These are phyloP conservation scores for Gryllus bimaculatus DNA, from an alignment of 1,140 invertebrate species.

Conservation along the genomic window DNA sequence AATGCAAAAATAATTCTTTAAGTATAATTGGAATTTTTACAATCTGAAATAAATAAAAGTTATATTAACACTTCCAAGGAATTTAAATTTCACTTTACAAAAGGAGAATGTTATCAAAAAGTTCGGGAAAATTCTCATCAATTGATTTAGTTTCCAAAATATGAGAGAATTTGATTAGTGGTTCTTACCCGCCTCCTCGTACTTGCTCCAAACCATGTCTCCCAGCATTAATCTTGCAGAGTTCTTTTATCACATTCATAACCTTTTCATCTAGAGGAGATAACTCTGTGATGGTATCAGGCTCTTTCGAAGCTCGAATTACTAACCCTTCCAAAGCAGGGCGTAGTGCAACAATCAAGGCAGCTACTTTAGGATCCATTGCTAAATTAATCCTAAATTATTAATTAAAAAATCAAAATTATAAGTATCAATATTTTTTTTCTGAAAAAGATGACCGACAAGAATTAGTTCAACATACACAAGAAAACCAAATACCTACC, in stretches of 20 bases:
- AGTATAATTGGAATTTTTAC: no score
- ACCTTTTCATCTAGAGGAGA: slow-evolving; percentile 46
- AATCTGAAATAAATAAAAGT: no score
- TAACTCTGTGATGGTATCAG: slow-evolving; percentile 54
- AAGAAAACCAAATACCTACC: slow-evolving; percentile 35
- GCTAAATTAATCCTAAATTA: slow-evolving; percentile 68
- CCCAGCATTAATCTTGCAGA: slow-evolving; percentile 64
- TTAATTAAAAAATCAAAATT: no score
- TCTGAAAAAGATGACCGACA: background rate
- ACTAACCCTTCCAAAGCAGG: slow-evolving; percentile 81
- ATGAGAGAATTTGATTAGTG: background rate
- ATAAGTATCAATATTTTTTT: background rate
- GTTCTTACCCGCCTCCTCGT: slow-evolving; percentile 28
- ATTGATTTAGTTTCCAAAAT: background rate
- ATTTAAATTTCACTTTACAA: no score
- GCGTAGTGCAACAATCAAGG: slow-evolving; percentile 72
- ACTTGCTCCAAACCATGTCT: slow-evolving; percentile 53
- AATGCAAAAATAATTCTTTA: no score
- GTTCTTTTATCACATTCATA: slow-evolving; percentile 45
- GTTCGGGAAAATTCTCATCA: no score
- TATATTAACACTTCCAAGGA: no score
- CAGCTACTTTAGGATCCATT: slow-evolving; percentile 67
- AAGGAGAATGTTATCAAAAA: slow-evolving; percentile 22
- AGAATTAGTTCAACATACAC: background rate
- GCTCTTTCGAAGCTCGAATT: slow-evolving; percentile 63